Conservation (phyloP, 2,888 invertebrate species). For the Tetragonisca angustula region DNA sequence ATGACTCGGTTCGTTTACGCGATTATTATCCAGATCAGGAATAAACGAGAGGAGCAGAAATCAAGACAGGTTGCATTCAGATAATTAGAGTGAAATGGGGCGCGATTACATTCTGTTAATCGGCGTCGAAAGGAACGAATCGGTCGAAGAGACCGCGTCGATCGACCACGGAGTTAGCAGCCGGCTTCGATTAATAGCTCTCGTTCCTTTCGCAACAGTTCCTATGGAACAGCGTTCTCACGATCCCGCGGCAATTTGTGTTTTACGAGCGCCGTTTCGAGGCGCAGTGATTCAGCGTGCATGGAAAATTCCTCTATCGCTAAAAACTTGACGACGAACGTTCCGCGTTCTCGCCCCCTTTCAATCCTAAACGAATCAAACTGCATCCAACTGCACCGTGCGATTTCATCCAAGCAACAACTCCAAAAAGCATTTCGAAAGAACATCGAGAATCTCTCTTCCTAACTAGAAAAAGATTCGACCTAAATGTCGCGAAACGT, state of each 20-base stretch:
- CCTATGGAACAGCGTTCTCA: constrained; percentile 37
- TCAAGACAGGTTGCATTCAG: neutral
- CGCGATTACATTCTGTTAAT: constrained; percentile 26
- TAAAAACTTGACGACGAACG: neutral
- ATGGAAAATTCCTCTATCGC: neutral
- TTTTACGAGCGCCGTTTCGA: neutral
- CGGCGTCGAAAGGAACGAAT: constrained; percentile 6
- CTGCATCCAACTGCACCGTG: neutral
- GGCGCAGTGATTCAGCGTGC: neutral
- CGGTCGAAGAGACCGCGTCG: constrained; percentile 33
- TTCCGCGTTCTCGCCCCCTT: neutral
- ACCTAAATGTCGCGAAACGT: no score
- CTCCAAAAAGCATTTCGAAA: neutral
- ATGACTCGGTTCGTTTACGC: neutral
- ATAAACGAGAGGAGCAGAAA: no score
- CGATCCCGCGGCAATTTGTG: constrained; percentile 17
- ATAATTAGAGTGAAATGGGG: constrained; percentile 34
- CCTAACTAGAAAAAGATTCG: neutral
- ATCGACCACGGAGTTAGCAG: constrained; percentile 29
- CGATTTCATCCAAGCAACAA: neutral
- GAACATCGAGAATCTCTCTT: neutral
- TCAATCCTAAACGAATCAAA: neutral
- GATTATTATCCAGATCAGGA: neutral
- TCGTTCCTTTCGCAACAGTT: constrained; percentile 44
- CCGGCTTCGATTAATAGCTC: constrained; percentile 43